phyloP scores from a whole-genome alignment of 2,797 vertebrate genomes.

The Pogonophryne albipinna region DNA sequence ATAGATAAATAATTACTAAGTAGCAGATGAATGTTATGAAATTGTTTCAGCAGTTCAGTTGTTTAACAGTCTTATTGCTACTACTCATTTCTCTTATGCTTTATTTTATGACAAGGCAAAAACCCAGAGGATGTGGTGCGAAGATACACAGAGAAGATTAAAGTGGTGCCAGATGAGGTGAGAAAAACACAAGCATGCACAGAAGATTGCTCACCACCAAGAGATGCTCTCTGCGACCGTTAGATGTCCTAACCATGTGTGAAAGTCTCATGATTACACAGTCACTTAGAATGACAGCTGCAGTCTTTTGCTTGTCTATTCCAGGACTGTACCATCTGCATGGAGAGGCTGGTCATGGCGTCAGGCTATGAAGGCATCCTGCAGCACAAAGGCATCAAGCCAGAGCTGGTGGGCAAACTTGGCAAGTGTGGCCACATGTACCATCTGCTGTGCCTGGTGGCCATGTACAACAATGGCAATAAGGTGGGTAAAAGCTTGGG shows the following conservation, averaged over 20 bases:
- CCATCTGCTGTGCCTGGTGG: constrained; percentile 97
- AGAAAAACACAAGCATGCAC: constrained; percentile 45
- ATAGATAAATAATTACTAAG: too few relatives aligned
- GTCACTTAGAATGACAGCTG: constrained; percentile 44
- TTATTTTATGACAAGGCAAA: constrained; percentile 85
- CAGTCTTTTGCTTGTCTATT: constrained; percentile 54
- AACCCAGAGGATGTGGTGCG: constrained; percentile 95
- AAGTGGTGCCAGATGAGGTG: constrained; percentile 93
- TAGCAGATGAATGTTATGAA: too few relatives aligned
- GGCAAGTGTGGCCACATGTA: constrained; percentile 97
- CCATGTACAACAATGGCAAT: constrained; percentile 99
- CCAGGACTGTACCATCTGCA: constrained; percentile 98
- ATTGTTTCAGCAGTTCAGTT: too few relatives aligned
- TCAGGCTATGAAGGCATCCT: constrained; percentile 96
- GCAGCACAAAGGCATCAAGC: constrained; percentile 90
- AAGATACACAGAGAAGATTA: constrained; percentile 95
- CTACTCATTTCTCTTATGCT: constrained; percentile 11
- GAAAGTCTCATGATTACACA: constrained; percentile 44
- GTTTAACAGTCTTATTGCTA: too few relatives aligned
- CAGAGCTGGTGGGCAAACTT: constrained; percentile 95
- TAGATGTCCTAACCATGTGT: constrained; percentile 43
- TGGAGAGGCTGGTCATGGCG: constrained; percentile 93
- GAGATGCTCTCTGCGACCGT: constrained; percentile 28
- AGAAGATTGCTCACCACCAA: neutral
- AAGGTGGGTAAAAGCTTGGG: constrained; percentile 86